phyloP scores from a whole-genome alignment of 2,113 vertebrate species.

The Taurulus bubalis region DNA sequence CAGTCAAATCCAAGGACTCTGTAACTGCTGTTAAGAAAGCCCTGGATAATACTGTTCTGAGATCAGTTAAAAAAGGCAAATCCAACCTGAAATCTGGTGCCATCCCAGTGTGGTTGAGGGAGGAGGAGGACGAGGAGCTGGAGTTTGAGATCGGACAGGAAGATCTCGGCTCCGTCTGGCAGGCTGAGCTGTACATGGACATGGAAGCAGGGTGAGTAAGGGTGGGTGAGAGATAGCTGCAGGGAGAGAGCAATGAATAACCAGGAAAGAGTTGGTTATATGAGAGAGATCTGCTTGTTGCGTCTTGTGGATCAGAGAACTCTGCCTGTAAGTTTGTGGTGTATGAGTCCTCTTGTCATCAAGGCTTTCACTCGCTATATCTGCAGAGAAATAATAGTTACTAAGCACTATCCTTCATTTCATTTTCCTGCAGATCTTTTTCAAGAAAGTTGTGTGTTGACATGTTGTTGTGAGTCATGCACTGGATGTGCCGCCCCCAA shows the following conservation, averaged over 20 bases:
- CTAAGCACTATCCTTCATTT: neutral
- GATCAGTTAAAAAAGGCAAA: constrained; percentile 24
- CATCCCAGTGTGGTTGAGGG: constrained; percentile 69
- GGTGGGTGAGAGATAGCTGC: constrained; percentile 14
- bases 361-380: constrained; percentile 3
- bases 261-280: neutral
- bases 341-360: constrained; percentile 2
- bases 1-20: constrained; percentile 16
- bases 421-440: constrained; percentile 17
- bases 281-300: constrained; percentile 32
- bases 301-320: constrained; percentile 27
- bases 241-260: constrained; percentile 48
- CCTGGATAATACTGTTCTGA: neutral
- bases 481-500: neutral
- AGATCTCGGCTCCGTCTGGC: constrained; percentile 81
- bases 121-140: constrained; percentile 69
- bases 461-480: constrained; percentile 18
- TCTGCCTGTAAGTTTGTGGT: neutral
- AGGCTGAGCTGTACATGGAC: constrained; percentile 82
- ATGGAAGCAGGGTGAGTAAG: constrained; percentile 73
- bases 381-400: constrained; percentile 1
- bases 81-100: constrained; percentile 37
- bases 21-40: constrained; percentile 11
- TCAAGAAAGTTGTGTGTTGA: constrained; percentile 11
- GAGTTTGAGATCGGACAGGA: constrained; percentile 82